These are phyloP conservation scores for Philotrypesis tridentata DNA, from an alignment of 1,140 invertebrate species.

Conservation along the genomic window DNA sequence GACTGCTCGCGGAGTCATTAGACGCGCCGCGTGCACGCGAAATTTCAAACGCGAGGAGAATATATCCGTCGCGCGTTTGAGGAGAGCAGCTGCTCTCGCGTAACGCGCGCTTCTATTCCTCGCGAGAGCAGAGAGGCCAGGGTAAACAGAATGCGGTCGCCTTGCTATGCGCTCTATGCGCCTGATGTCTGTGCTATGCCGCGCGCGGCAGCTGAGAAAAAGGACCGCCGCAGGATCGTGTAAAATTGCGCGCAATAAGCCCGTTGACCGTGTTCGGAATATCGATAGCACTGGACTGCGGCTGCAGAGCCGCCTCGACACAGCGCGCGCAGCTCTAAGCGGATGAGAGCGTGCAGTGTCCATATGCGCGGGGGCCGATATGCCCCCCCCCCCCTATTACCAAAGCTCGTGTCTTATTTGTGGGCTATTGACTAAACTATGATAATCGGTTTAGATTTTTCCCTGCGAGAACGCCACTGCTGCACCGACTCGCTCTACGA, in stretches of 20 bases:
- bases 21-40: neutral
- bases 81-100: too few relatives aligned
- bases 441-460: neutral
- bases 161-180: too few relatives aligned
- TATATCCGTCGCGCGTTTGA: too few relatives aligned
- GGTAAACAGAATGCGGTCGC: too few relatives aligned
- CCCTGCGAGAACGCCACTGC: too few relatives aligned
- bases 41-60: neutral
- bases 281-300: too few relatives aligned
- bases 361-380: neutral
- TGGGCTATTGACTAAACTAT: neutral
- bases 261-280: slow-evolving; percentile 44
- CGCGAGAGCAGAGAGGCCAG: too few relatives aligned
- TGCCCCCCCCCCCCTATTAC: neutral
- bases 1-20: neutral
- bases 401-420: neutral
- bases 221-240: slow-evolving; percentile 29
- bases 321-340: neutral
- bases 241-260: slow-evolving; percentile 52
- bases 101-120: too few relatives aligned
- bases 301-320: too few relatives aligned
- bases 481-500: neutral
- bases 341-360: neutral
- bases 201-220: too few relatives aligned
- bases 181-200: too few relatives aligned